These are phyloP conservation scores for Euplagia quadripunctaria DNA, from an alignment of 2,888 invertebrate species.

Conservation along the genomic window DNA sequence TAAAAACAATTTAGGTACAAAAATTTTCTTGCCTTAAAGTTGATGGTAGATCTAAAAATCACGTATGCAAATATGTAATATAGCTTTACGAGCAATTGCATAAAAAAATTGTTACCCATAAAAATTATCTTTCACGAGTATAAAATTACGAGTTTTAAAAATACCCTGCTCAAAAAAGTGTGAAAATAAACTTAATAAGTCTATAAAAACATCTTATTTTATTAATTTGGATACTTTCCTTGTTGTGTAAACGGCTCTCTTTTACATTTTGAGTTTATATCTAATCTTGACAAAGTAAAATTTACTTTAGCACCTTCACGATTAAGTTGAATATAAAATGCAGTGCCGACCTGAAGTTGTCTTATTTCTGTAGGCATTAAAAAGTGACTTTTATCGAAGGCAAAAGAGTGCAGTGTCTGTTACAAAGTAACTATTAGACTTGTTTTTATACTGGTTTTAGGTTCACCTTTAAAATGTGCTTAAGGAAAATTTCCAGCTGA, in stretches of 20 bases:
- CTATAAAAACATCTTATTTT: conserved; percentile 14
- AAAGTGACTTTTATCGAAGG: conserved; percentile 13
- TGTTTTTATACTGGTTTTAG: conserved; percentile 9
- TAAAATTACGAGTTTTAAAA: neutral
- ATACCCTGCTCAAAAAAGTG: conserved; percentile 10
- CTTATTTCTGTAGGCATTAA: neutral
- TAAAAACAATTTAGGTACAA: too few relatives aligned
- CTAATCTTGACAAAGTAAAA: neutral
- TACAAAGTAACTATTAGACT: conserved; percentile 21
- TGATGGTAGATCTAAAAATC: neutral
- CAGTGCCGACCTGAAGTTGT: neutral
- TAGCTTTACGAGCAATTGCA: neutral
- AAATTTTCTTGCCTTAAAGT: too few relatives aligned
- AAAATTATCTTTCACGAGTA: neutral
- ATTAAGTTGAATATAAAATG: conserved; percentile 1
- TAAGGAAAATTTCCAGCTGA: neutral
- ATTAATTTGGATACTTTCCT: conserved; percentile 15
- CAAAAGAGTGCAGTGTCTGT: conserved; percentile 16
- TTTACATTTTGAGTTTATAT: conserved; percentile 5
- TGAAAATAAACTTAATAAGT: conserved; percentile 14
- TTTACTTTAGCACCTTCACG: neutral
- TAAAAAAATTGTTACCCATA: neutral
- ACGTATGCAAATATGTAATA: neutral
- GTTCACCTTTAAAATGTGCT: conserved; percentile 5
- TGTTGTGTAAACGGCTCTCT: conserved; percentile 8